A percentile compares a stretch with the other conserved stretches of the same genome.
These are phyloP conservation scores for Nyctalus aviator DNA, from an alignment of 2,797 vertebrate genomes.

Conservation along the genomic window DNA sequence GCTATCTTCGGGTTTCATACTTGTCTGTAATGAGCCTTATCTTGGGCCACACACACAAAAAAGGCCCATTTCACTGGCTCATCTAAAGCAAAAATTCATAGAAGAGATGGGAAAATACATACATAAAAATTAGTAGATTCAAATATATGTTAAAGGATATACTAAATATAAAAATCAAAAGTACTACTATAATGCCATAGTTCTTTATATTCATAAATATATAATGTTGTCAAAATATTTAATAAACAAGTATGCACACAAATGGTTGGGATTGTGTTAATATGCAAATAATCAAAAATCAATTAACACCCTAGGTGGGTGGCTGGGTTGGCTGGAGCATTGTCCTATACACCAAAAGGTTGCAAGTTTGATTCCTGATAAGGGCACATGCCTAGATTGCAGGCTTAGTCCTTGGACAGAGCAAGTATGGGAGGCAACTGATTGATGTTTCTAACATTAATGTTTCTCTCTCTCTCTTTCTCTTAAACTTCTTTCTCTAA, in stretches of 20 bases:
- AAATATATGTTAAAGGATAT: conserved; percentile 32
- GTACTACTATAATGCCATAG: not conserved
- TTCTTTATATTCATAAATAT: conserved; percentile 23
- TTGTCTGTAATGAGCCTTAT: conserved; percentile 45
- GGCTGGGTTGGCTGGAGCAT: not conserved
- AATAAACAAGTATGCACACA: not conserved
- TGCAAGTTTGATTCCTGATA: not conserved
- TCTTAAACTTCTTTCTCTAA: not conserved
- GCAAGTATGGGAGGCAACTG: not conserved
- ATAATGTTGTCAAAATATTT: conserved; percentile 8
- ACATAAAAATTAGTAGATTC: not conserved
- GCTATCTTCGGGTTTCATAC: not conserved
- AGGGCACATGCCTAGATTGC: not conserved
- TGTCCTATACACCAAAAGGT: not conserved
- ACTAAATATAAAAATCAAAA: conserved; percentile 50
- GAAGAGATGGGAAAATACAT: not conserved
- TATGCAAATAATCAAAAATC: conserved; percentile 32
- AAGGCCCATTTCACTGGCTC: not conserved
- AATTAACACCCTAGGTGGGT: not conserved
- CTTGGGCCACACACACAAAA: not conserved
- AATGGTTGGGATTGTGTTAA: not conserved
- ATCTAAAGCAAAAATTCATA: conserved; percentile 43
- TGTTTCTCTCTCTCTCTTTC: not conserved
- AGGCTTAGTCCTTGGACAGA: not conserved
- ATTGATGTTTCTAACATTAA: not conserved